A percentile compares a stretch with the other conserved stretches of the same genome.
Conservation (phyloP, 2,113 vertebrate species). For the Spermophilus dauricus region DNA sequence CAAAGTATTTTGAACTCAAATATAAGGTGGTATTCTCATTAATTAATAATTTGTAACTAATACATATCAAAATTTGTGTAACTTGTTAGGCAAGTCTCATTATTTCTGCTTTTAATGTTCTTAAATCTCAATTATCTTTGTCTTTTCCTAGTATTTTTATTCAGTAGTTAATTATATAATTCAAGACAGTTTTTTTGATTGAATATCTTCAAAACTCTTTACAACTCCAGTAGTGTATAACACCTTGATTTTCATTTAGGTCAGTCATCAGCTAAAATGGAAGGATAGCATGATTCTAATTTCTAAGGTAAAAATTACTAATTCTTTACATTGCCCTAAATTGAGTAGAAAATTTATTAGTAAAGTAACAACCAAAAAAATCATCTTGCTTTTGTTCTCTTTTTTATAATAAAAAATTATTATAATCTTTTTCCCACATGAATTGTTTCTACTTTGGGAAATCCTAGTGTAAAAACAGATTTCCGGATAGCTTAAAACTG, state of each 20-base stretch:
- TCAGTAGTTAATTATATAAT: neutral
- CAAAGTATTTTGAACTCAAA: neutral
- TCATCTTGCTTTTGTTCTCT: neutral
- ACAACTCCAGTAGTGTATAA: neutral
- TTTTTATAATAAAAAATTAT: neutral
- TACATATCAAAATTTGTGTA: neutral
- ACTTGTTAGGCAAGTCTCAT: neutral
- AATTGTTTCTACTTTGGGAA: conserved; percentile 36
- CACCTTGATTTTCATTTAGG: conserved; percentile 9
- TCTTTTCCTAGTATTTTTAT: too few relatives aligned
- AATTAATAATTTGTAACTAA: neutral
- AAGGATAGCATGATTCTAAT: neutral
- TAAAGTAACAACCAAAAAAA: neutral
- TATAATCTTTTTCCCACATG: conserved; percentile 20
- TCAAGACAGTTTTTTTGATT: neutral
- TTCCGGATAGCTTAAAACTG: conserved; percentile 44
- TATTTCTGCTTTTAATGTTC: neutral
- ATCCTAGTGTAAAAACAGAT: conserved; percentile 39
- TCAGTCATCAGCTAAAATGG: neutral
- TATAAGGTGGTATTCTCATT: neutral
- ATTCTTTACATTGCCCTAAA: conserved; percentile 12
- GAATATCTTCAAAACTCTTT: neutral
- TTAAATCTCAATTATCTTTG: neutral
- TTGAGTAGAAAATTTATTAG: conserved; percentile 33
- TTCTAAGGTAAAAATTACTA: conserved; percentile 18